Conservation (phyloP, 1,140 invertebrate species). For the Hyles euphorbiae region DNA sequence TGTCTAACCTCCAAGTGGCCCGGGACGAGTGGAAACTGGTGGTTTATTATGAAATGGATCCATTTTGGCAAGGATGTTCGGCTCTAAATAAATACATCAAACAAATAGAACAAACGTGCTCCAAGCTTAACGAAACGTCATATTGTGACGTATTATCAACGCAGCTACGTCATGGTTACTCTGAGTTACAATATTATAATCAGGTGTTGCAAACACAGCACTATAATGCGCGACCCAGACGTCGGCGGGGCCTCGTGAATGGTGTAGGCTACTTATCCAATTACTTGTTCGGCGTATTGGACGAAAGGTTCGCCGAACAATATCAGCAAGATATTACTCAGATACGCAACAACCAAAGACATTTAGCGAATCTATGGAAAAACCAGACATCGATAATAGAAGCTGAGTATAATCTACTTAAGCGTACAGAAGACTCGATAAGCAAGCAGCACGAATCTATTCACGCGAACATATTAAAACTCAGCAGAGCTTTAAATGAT, state of each 20-base stretch:
- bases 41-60: constrained; percentile 14
- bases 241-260: constrained; percentile 6
- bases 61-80: constrained; percentile 14
- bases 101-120: constrained; percentile 10
- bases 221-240: neutral
- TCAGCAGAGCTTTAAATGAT: neutral
- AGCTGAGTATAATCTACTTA: constrained; percentile 10
- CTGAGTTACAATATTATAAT: constrained; percentile 15
- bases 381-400: constrained; percentile 16
- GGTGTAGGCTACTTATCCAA: constrained; percentile 1
- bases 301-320: constrained; percentile 3
- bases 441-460: constrained; percentile 9
- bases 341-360: constrained; percentile 1
- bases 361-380: constrained; percentile 8
- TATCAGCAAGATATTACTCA: constrained; percentile 8
- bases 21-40: constrained; percentile 19
- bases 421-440: constrained; percentile 11
- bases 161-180: constrained; percentile 7
- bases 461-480: neutral
- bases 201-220: constrained; percentile 9
- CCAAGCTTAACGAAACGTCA: neutral
- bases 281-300: no score
- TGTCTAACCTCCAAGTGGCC: constrained; percentile 6
- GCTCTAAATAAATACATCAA: constrained; percentile 7
- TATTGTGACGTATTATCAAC: constrained; percentile 8